phyloP scores from a whole-genome alignment of 2,113 vertebrate genomes.

The Perca flavescens region DNA sequence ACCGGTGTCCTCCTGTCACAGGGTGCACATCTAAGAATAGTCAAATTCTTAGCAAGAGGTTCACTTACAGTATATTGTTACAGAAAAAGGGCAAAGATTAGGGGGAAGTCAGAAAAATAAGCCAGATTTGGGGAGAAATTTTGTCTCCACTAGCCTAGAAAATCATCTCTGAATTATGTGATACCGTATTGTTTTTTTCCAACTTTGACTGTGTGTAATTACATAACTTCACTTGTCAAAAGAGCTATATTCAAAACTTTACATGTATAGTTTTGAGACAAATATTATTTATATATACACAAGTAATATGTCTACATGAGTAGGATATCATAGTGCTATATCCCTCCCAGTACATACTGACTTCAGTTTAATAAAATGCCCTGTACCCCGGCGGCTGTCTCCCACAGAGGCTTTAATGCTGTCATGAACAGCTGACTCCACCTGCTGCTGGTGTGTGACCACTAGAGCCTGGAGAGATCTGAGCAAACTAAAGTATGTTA shows the following conservation, averaged over 20 bases:
- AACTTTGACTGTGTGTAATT: not conserved
- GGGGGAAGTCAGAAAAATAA: too few relatives aligned
- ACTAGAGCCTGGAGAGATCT: not conserved
- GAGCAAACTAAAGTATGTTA: not conserved
- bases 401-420: slow-evolving; percentile 21
- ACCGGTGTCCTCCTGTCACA: too few relatives aligned
- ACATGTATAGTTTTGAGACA: not conserved
- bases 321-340: not conserved
- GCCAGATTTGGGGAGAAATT: too few relatives aligned
- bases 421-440: slow-evolving; percentile 67
- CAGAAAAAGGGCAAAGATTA: too few relatives aligned
- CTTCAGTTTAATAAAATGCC: not conserved
- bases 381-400: slow-evolving; percentile 26
- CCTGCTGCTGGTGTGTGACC: slow-evolving; percentile 44
- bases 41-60: too few relatives aligned
- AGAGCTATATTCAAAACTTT: not conserved
- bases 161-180: too few relatives aligned
- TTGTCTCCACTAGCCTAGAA: too few relatives aligned
- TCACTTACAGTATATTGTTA: too few relatives aligned
- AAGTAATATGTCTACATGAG: not conserved
- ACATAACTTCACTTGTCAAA: not conserved
- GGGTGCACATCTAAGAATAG: too few relatives aligned
- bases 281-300: not conserved
- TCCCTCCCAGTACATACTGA: not conserved
- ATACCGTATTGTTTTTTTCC: too few relatives aligned